Percentiles rank a stretch among this genome's conserved stretches.
Conservation (phyloP, 2,113 vertebrate species). For the Apaloderma vittatum region DNA sequence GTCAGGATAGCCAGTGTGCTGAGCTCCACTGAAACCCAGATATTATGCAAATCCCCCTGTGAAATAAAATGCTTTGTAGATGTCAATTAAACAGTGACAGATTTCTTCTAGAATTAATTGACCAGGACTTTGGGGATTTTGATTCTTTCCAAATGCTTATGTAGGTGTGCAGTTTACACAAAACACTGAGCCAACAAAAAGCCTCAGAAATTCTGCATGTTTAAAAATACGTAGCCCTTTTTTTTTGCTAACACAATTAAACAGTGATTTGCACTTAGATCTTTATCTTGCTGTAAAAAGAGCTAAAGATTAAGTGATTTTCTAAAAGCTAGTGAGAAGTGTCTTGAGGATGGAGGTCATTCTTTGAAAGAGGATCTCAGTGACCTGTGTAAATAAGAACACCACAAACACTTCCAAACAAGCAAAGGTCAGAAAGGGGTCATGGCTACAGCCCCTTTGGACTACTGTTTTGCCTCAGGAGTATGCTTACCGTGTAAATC, state of each 20-base stretch:
- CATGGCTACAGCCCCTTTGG: constrained; percentile 80
- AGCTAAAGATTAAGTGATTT: constrained; percentile 79
- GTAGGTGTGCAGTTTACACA: neutral
- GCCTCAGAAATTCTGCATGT: neutral
- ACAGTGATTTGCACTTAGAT: constrained; percentile 45
- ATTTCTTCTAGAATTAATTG: neutral
- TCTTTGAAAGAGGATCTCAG: constrained; percentile 83
- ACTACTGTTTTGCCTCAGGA: constrained; percentile 77
- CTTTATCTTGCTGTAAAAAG: constrained; percentile 56
- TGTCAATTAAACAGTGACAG: constrained; percentile 17
- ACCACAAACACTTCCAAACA: constrained; percentile 92
- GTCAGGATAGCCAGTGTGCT: neutral
- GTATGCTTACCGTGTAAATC: constrained; percentile 91
- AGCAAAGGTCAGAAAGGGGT: constrained; percentile 89
- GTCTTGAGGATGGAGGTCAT: constrained; percentile 80
- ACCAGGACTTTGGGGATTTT: neutral
- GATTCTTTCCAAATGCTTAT: neutral
- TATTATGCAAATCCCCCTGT: neutral
- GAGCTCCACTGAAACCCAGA: neutral
- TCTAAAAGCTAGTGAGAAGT: constrained; percentile 76
- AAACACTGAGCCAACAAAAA: neutral
- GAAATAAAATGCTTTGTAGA: neutral
- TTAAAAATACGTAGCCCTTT: neutral
- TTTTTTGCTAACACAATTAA: constrained; percentile 27
- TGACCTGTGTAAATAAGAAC: constrained; percentile 86